A percentile compares a stretch with the other conserved stretches of the same genome.
These are phyloP conservation scores for Neoarius graeffei DNA, from an alignment of 2,113 vertebrate species.

Conservation along the genomic window DNA sequence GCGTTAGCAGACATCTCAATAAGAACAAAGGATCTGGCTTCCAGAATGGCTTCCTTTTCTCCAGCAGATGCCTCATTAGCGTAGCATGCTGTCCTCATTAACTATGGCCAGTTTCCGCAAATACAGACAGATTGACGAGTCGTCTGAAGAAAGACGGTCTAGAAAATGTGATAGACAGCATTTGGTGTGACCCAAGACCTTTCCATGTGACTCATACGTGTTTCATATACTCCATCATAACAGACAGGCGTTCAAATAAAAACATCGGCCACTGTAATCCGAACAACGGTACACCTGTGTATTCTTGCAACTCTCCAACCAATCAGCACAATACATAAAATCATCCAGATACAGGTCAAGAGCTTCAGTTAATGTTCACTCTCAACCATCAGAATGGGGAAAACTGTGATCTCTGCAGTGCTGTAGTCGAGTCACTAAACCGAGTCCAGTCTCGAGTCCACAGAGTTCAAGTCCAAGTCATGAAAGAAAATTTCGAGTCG, in stretches of 20 bases:
- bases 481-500: no score
- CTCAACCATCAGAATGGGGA: neutral
- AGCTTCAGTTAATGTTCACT: no score
- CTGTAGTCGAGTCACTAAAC: no score
- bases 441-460: no score
- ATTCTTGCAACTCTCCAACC: no score
- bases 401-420: neutral
- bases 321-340: no score
- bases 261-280: neutral
- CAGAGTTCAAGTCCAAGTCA: no score
- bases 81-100: conserved; percentile 47
- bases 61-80: conserved; percentile 52
- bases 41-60: conserved; percentile 5
- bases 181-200: neutral
- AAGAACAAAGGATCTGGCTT: neutral
- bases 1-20: neutral
- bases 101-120: conserved; percentile 27
- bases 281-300: no score
- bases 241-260: neutral
- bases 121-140: conserved; percentile 11
- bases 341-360: no score
- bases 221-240: neutral
- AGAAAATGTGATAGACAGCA: conserved; percentile 40
- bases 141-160: neutral
- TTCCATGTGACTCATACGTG: neutral